These are phyloP conservation scores for Pangasianodon hypophthalmus DNA, from an alignment of 2,113 vertebrate genomes.

Conservation along the genomic window DNA sequence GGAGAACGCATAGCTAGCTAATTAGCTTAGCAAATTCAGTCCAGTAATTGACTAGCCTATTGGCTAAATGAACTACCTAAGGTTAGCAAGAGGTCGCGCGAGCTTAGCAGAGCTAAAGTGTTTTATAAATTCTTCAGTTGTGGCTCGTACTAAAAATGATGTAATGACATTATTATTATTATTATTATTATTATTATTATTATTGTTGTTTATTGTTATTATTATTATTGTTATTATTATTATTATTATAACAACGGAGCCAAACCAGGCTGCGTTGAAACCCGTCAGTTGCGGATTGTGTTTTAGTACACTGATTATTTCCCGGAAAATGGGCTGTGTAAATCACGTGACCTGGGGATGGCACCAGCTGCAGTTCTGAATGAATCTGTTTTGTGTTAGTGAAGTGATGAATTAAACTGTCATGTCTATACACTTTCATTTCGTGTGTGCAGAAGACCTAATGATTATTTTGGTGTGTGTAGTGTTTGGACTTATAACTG, in stretches of 20 bases:
- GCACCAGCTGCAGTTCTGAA: not conserved
- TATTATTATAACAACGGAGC: not conserved
- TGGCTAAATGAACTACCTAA: not conserved
- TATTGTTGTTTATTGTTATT: too few relatives aligned
- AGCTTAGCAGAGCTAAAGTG: not conserved
- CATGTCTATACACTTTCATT: not conserved
- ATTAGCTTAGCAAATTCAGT: not conserved
- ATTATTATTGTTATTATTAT: not conserved
- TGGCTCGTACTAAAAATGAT: not conserved
- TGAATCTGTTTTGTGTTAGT: not conserved
- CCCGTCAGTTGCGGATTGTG: not conserved
- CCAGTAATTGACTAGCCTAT: not conserved
- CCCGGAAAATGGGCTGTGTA: not conserved
- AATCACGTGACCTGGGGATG: not conserved
- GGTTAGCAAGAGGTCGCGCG: conserved; percentile 2
- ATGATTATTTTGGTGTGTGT: not conserved
- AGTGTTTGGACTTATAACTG: too few relatives aligned
- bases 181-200: not conserved
- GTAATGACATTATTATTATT: not conserved
- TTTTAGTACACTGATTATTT: not conserved
- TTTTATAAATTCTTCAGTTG: not conserved
- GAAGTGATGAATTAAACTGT: not conserved
- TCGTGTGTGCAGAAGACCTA: not conserved
- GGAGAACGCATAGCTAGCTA: not conserved
- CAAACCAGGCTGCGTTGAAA: not conserved